phyloP scores from a whole-genome alignment of 2,113 vertebrate genomes.

The Rhineura floridana region DNA sequence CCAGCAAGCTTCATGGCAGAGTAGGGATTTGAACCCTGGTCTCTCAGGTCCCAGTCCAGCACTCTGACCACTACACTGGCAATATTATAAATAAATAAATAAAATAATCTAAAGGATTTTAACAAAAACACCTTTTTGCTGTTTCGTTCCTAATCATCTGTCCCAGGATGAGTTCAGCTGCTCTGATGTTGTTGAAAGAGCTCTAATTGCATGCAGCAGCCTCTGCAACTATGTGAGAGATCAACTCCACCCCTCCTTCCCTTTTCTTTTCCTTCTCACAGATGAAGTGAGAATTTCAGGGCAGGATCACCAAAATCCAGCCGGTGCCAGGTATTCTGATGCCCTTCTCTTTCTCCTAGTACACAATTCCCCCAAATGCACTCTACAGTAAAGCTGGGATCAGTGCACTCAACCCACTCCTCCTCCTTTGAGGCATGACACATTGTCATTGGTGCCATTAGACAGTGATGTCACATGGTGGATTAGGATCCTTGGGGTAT shows the following conservation, averaged over 20 bases:
- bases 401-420: neutral
- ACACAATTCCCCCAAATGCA: neutral
- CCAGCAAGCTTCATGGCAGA: no score
- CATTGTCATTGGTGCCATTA: slow-evolving; percentile 9
- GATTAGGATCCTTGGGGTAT: slow-evolving; percentile 61
- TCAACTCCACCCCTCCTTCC: no score
- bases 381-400: rapidly evolving
- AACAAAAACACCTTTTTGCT: neutral
- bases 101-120: neutral
- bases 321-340: neutral
- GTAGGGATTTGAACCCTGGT: no score
- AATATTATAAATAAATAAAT: no score
- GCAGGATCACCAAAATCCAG: neutral
- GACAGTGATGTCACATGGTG: slow-evolving; percentile 50
- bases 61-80: no score
- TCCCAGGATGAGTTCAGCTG: neutral
- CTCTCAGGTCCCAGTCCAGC: no score
- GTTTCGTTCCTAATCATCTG: neutral
- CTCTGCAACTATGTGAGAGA: no score
- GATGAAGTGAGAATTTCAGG: neutral
- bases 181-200: neutral
- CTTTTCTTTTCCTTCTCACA: neutral
- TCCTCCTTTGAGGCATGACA: rapidly evolving
- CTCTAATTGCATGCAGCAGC: neutral
- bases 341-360: rapidly evolving